Evolutionary conservation across 2,797 vertebrate genomes (phyloP), one percentile per base, ranked within the genome.

Genomic region (Babyrousa celebensis): DNA sequence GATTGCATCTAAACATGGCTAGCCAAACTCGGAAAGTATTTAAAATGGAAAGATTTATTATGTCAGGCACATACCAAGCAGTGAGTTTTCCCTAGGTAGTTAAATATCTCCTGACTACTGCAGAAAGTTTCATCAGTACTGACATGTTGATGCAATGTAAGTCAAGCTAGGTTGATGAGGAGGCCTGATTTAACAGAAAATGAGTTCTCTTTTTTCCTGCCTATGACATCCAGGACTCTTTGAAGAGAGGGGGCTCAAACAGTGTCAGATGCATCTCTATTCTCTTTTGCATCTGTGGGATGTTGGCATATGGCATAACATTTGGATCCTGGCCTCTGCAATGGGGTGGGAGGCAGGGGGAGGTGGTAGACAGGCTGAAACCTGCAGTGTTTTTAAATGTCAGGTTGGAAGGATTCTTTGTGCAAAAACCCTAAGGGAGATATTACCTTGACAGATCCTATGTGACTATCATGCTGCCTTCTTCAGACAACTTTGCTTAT

Each of bases 381-480:
- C 71, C 67, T 29, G 52, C 54, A 90, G 75, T 20, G 77, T 80
- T 86, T 94, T 89, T 89, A 95, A 91, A 95, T 94, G 91, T 89
- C 94, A 98, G 77, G 29, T 63, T 94, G 70, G 60, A 93, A 86
- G 79, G 20, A 87, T 68, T 95, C 63, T 71, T 95, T 71, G 74
- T 23, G 67, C 58, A 60, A 78, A 96, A 93, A 40, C 86, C 63
- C 86, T 96, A 67, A 90, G 68, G 93, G 84, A 95, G 58, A 92
- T 43, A 95, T 96, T 93, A 95, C 78, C 77, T 83, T 96, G 93
- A 87, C 92, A 93, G 91, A 79, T 87, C 88, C 80, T 87, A 75
- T n/a, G 84, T 80, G 84, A 92, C 91, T 75, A 65, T 87, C 85
- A 77, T 71, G 79, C 36, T 89, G 54, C 91, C 32, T 75, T 93